Evolutionary conservation across 1,140 invertebrate species (phyloP).

Genomic region (Rhyacophila brunnea): DNA sequence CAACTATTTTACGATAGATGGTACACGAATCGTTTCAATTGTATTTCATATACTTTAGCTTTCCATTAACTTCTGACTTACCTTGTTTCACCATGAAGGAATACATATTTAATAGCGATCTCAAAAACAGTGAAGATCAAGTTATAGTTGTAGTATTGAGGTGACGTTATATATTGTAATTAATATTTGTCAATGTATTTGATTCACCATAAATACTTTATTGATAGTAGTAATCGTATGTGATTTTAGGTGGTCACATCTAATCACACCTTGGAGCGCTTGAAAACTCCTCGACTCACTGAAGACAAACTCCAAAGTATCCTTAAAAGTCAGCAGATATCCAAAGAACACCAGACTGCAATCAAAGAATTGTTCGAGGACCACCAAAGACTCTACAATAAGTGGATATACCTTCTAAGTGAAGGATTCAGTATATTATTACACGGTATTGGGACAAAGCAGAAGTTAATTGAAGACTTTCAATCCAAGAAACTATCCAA

Average conservation of each 20-base stretch:
- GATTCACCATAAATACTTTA: not conserved
- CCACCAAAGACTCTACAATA: conserved; percentile 56
- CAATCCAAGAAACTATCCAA: conserved; percentile 64
- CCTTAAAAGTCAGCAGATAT: conserved; percentile 55
- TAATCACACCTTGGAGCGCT: conserved; percentile 74
- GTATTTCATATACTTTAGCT: too few relatives aligned
- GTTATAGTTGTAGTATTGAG: too few relatives aligned
- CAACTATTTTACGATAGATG: too few relatives aligned
- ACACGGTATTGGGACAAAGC: conserved; percentile 89
- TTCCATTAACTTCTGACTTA: too few relatives aligned
- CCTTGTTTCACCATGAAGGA: too few relatives aligned
- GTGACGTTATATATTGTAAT: too few relatives aligned
- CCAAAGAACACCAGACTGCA: conserved; percentile 55
- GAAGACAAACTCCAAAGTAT: conserved; percentile 65
- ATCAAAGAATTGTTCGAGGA: conserved; percentile 55
- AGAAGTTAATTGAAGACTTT: conserved; percentile 74
- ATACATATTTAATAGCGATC: too few relatives aligned
- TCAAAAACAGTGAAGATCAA: too few relatives aligned
- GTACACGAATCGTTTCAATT: too few relatives aligned
- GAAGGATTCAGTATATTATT: conserved; percentile 85
- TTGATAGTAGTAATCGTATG: too few relatives aligned
- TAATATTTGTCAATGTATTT: not conserved
- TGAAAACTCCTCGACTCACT: conserved; percentile 70
- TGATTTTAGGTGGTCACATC: conserved; percentile 64
- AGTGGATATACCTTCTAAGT: conserved; percentile 66